phyloP scores from a whole-genome alignment of 1,140 invertebrate genomes.

The Drosophila pandora region DNA sequence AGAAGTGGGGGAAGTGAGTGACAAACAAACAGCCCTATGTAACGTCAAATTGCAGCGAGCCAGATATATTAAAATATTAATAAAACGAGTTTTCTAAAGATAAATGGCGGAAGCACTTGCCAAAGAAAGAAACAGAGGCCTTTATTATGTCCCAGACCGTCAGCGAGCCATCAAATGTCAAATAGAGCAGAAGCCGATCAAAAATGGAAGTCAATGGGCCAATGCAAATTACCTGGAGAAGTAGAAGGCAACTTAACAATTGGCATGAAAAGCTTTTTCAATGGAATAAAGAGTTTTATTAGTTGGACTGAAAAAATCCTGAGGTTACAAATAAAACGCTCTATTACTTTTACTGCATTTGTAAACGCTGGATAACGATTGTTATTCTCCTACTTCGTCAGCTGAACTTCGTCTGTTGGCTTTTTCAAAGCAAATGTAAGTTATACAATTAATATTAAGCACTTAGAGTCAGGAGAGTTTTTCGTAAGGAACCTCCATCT shows the following conservation, averaged over 20 bases:
- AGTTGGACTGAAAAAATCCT: not conserved
- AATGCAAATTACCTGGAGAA: not conserved
- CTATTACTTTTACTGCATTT: no score
- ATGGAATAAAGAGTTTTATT: not conserved
- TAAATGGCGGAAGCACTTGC: not conserved
- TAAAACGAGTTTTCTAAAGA: conserved; percentile 41
- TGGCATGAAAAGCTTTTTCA: not conserved
- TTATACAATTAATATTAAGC: no score
- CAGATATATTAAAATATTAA: conserved; percentile 54
- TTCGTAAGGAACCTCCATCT: not conserved
- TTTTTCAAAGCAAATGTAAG: no score
- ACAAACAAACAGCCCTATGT: conserved; percentile 34
- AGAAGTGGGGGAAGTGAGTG: conserved; percentile 9
- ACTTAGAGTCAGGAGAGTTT: not conserved
- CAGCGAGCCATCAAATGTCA: not conserved
- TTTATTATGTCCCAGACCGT: not conserved
- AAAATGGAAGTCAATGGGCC: conserved; percentile 3
- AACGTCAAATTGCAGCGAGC: conserved; percentile 36
- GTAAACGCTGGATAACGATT: no score
- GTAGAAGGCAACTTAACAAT: not conserved
- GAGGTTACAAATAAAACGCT: no score
- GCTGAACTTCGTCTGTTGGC: no score
- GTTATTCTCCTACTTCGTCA: no score
- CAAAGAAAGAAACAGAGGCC: not conserved
- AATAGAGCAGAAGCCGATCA: not conserved